Percentiles rank a stretch among this genome's conserved stretches.
Evolutionary conservation across 2,113 vertebrate genomes (phyloP).

Genomic region (Actinemys pallida): DNA sequence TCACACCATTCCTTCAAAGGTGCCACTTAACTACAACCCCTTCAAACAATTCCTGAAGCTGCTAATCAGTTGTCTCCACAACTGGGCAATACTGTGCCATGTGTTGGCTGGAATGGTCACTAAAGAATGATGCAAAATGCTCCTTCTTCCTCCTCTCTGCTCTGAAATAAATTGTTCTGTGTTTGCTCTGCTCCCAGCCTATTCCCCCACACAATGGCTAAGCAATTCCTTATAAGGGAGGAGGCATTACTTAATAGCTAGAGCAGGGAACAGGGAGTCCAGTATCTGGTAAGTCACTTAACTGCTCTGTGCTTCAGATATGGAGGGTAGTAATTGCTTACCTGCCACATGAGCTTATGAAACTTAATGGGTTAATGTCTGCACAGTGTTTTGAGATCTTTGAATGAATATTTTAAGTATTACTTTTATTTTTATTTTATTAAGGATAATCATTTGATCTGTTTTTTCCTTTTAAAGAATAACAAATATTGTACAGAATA

Average conservation of each 20-base stretch:
- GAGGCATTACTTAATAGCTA: too few relatives aligned
- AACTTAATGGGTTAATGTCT: background rate
- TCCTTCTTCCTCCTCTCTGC: background rate
- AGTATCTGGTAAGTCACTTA: background rate
- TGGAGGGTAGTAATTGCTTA: background rate
- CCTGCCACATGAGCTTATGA: background rate
- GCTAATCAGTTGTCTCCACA: background rate
- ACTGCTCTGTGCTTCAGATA: background rate
- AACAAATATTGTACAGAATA: background rate
- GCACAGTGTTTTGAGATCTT: background rate
- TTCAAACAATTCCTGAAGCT: background rate
- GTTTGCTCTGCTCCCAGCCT: background rate
- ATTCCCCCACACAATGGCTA: too few relatives aligned
- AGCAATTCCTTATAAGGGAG: too few relatives aligned
- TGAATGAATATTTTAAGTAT: background rate
- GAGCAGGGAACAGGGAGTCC: too few relatives aligned
- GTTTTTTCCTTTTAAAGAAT: background rate
- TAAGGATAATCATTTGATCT: background rate
- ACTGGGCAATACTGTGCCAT: background rate
- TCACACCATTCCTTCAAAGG: background rate
- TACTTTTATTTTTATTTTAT: background rate
- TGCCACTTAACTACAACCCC: background rate
- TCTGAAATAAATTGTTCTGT: rapidly evolving
- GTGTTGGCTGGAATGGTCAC: background rate
- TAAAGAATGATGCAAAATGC: background rate